Evolutionary conservation across 2,113 vertebrate species (phyloP), one percentile per base, ranked within the genome.

Genomic region (Puntigrus tetrazona): DNA sequence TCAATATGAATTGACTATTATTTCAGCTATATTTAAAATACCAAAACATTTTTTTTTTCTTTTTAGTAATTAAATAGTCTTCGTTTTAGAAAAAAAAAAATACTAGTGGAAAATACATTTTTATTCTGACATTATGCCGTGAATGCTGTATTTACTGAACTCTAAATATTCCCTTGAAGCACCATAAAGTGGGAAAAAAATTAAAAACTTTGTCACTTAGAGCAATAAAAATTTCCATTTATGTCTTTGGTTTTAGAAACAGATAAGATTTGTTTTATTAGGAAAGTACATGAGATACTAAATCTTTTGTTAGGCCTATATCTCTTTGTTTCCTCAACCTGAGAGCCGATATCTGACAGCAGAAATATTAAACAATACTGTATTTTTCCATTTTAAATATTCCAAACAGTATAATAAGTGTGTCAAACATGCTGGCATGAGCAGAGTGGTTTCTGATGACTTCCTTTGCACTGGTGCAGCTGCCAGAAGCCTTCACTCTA

Each of bases 401-500:
- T 73, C 22, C 13, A 52, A 16, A 22, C 22, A 59, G 34, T 61
- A 29, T 78, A 34, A 36, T 25, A 41, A 61, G n/a, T 1, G 14
- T 38, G 43, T 74, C 36, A n/a, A 70, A 11, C 14, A 47, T 31
- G 18, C 36, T 27, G 25, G n/a, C 55, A 43, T 14, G 14, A 8
- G 59, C 22, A 43, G 43, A 67, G 52, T 38, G 10, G 25, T 70
- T 52, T 83, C 52, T 70, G 25, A 52, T 69, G 65, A 61, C 45
- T 87, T 85, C 52, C 27, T 73, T 67, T 73, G 31, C 61, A 18
- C 34, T 81, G 47, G 45, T n/a, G 11, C n/a, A 72, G 72, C 73
- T 85, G 50, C 31, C 31, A 65, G 10, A 74, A 69, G 31, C 18
- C 38, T 88, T 87, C 41, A 11, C 22, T 84, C 16, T 83, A 31